Evolutionary conservation across 2,113 vertebrate genomes (phyloP).

Genomic region (Mustela lutreola): DNA sequence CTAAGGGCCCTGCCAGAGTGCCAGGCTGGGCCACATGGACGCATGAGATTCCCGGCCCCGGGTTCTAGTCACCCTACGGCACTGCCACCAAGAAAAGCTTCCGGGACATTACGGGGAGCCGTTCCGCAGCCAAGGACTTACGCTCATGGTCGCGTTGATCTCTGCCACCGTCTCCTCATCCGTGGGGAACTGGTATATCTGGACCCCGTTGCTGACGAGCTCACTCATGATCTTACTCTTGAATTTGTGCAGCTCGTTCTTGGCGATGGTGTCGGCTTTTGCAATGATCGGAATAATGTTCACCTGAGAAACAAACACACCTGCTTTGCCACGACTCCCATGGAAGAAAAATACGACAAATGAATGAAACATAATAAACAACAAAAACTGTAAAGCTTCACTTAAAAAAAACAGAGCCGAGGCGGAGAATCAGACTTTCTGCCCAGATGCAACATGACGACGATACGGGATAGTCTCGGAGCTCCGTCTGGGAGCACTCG

Average conservation of each 20-base stretch:
- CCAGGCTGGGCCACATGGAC: not conserved
- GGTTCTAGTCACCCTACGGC: not conserved
- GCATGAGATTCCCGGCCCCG: fast-evolving
- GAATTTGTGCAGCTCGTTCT: conserved; percentile 92
- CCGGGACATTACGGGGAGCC: fast-evolving
- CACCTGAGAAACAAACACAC: conserved; percentile 86
- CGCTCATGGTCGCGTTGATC: conserved; percentile 92
- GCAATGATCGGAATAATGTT: conserved; percentile 93
- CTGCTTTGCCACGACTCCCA: not conserved
- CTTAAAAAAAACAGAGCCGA: not conserved
- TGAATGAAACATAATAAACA: not conserved
- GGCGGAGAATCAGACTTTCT: not conserved
- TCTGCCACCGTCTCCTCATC: conserved; percentile 92
- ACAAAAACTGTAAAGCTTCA: not conserved
- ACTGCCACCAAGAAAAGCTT: too few relatives aligned
- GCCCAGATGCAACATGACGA: not conserved
- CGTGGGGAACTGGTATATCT: conserved; percentile 92
- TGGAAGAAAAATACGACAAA: not conserved
- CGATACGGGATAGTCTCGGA: not conserved
- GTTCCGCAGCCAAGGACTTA: conserved; percentile 77
- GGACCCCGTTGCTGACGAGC: conserved; percentile 91
- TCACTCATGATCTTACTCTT: conserved; percentile 94
- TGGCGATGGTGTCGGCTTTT: conserved; percentile 92
- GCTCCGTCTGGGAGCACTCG: not conserved
- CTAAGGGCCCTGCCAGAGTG: not conserved